A percentile compares a stretch with the other conserved stretches of the same genome.
Conservation (phyloP, 2,888 invertebrate species). For the Patella ulyssiponensis region DNA sequence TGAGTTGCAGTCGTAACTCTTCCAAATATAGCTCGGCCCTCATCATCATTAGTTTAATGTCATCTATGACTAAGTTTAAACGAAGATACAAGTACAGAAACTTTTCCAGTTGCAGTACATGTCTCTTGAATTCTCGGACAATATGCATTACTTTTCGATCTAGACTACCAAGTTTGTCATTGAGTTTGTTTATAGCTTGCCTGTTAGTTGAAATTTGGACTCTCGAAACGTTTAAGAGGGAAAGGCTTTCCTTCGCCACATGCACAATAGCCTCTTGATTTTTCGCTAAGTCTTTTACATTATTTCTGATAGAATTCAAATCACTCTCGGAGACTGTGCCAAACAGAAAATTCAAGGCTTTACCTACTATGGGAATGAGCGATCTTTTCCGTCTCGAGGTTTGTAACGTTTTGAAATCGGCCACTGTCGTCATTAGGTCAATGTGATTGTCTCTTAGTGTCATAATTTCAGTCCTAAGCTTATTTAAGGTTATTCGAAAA, state of each 20-base stretch:
- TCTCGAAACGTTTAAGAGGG: constrained; percentile 6
- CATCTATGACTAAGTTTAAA: neutral
- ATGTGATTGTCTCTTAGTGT: neutral
- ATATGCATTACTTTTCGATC: neutral
- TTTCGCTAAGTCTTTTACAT: neutral
- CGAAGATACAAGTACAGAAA: neutral
- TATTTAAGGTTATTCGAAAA: neutral
- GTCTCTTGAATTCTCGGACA: neutral
- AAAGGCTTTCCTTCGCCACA: neutral
- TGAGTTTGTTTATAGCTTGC: neutral
- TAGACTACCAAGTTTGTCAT: neutral
- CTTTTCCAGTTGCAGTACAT: neutral
- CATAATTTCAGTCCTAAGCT: neutral
- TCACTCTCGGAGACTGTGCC: constrained; percentile 2
- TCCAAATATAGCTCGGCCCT: neutral
- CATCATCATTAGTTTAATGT: neutral
- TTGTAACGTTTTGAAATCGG: constrained; percentile 6
- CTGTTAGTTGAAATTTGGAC: constrained; percentile 1
- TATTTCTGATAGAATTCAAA: constrained; percentile 2
- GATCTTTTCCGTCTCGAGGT: neutral
- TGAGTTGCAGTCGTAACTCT: neutral
- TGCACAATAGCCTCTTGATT: constrained; percentile 1
- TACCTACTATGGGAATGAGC: constrained; percentile 10
- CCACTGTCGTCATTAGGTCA: neutral
- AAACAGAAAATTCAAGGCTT: too few relatives aligned